Evolutionary conservation across 2,113 vertebrate genomes (phyloP).

Genomic region (Dromiciops gliroides): DNA sequence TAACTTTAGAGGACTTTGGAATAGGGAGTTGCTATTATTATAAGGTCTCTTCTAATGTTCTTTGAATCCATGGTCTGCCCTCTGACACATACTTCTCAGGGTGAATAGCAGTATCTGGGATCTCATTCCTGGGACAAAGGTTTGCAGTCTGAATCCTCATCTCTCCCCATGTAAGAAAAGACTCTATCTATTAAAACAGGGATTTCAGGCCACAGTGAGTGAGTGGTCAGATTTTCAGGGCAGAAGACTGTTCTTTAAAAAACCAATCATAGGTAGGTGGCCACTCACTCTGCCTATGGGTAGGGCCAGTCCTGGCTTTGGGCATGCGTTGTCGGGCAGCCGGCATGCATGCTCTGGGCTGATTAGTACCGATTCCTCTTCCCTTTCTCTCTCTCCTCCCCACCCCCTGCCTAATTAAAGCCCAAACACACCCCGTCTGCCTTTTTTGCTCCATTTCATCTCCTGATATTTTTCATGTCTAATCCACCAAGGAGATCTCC

Average conservation of each 20-base stretch:
- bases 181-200: not conserved
- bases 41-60: not conserved
- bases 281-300: not conserved
- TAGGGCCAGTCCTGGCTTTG: not conserved
- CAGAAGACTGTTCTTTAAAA: not conserved
- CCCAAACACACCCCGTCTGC: slow-evolving; percentile 74
- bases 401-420: slow-evolving; percentile 83
- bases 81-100: not conserved
- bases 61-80: not conserved
- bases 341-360: not conserved
- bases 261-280: not conserved
- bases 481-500: slow-evolving; percentile 86
- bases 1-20: not conserved
- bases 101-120: not conserved
- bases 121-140: not conserved
- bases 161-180: not conserved
- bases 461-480: slow-evolving; percentile 83
- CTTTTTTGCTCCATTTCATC: slow-evolving; percentile 81
- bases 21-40: not conserved
- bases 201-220: not conserved
- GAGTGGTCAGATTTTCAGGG: not conserved
- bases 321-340: not conserved
- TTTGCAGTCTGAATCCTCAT: too few species aligned
- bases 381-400: slow-evolving; percentile 60
- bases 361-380: slow-evolving; percentile 27